Evolutionary conservation across 2,113 vertebrate species (phyloP), one percentile per base, ranked within the genome.

Genomic region (Rhea pennata): DNA sequence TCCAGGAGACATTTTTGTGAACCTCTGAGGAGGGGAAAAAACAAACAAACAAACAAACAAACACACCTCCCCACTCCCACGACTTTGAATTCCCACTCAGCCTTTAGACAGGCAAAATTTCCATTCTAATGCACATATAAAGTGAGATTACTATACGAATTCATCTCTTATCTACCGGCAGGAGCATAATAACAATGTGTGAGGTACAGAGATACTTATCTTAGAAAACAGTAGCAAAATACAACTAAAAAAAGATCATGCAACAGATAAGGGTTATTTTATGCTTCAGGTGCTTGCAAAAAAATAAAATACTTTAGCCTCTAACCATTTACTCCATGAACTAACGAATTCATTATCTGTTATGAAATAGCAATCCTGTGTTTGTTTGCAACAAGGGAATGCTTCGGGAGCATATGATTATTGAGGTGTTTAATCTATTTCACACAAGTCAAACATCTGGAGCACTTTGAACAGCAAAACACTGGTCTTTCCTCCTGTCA

Each of bases 381-480:
- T 71, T 90, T 93, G 31, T 79, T 96, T 87, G 95, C 71, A 83
- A 42, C 40, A 86, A 59, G 36, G 80, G 56, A 88, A 85, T 64
- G n/a, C 36, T 93, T 92, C 65, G 65, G 70, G 50, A 95, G 71
- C n/a, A 53, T 84, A 88, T 11, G 31, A 87, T 69, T 59, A 95
- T 40, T 84, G 85, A 92, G 33, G 27, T 78, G 84, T 62, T 92
- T 80, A 92, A 93, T 71, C 72, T 76, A 36, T 74, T 88, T 29
- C 48, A 50, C 15, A 29, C 29, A 71, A 87, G 50, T 77, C 53
- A 96, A 93, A 80, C 39, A 92, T 6, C 33, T 48, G 44, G 67
- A 77, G 56, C 74, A 85, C 77, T 94, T 16, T 54, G 40, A 82
- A 65, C 53, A 84, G 69, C 48, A 76, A 42, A 92, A 72, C 22